Evolutionary conservation across 1,140 invertebrate species (phyloP), one percentile per base, ranked within the genome.

Genomic region (Lutraria rhynchaena): DNA sequence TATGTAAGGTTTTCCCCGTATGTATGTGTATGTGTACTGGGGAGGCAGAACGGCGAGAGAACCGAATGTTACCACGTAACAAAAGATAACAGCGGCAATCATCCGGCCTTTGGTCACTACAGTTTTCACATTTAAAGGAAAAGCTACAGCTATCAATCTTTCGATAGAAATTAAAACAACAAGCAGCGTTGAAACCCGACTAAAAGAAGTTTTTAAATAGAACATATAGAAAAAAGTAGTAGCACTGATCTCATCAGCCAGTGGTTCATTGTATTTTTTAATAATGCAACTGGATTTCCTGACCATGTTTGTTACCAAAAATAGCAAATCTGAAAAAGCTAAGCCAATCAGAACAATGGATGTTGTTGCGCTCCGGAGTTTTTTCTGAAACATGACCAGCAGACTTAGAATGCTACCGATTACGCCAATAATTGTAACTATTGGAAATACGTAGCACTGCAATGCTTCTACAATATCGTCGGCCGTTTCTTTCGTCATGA

Each of bases 231-330:
- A 55, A 31, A 87, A 81, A 46, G 84, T 63, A 0, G 41, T 73
- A n/a, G 81, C 82, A 11, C 77, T 81, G 19, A 81, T 74, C 17
- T 60, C 49, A 15, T 67, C 55, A 5, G 71, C 78, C 3, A 41
- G 15, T 19, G 51, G 2, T 41, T 61, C 44, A 67, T 87, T 82
- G 33, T 81, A 78, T 1, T 53, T 3, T 17, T 44, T n/a, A 22
- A 87, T 78, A 19, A 85, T 80, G 37, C 77, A 78, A 17, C 61
- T 78, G n/a, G 82, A 83, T 33, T 85, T 85, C 27, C 85, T 74
- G n/a, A 80, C 31, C 41, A 77, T 67, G 37, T 77, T 84, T 19
- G 83, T 70, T 19, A 84, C 27, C 1, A 86, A 71, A 60, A 65
- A 86, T 22, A 73, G 29, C 17, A 83, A 33, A 58, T 86, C 85